Evolutionary conservation across 1,140 invertebrate genomes (phyloP), one percentile per base, ranked within the genome.

Genomic region (Caenorhabditis remanei): DNA sequence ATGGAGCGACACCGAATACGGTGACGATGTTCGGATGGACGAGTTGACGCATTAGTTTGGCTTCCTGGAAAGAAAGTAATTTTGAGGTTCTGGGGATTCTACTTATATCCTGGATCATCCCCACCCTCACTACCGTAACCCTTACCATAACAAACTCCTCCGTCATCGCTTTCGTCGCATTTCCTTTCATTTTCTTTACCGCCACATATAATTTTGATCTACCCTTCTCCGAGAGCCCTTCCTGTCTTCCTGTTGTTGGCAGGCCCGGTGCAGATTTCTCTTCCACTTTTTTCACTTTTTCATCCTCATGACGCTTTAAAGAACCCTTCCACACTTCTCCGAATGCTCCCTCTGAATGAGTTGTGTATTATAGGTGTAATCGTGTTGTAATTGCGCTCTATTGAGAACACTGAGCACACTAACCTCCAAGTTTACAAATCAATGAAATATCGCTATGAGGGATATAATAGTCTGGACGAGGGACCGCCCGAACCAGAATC

Each of bases 321-420:
- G 96, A 94, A 2, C 97, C 97, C 93, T 96, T 96, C 93, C 97
- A 98, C 2, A 99, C 97, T 93, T 98, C 97, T 4, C 97, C 97
- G 94, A 99, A 99, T 93, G 98, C 98, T 7, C 89, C 89, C 16
- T 67, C 85, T 50, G 32, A 32, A 32, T 32, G 0, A 32, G 32
- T 32, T 32, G 0, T 32, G 32, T 32, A 32, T 32, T 32, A 1
- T 32, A 32, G 32, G 2, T 32, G 32, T 2, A 32, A 32, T 32
- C 32, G 32, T 32, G 32, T 32, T 32, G 32, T 32, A 32, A 32
- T 32, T 32, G 32, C 32, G 32, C 32, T 32, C 32, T 32, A 32
- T 32, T 32, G 32, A 32, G 32, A 32, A 32, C 2, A 32, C 32
- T 32, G 32, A 32, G 32, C 0, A 32, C 2, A 32, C 32, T 32